Conservation (phyloP, 2,888 invertebrate genomes). For the Tricholauxania praeusta region DNA sequence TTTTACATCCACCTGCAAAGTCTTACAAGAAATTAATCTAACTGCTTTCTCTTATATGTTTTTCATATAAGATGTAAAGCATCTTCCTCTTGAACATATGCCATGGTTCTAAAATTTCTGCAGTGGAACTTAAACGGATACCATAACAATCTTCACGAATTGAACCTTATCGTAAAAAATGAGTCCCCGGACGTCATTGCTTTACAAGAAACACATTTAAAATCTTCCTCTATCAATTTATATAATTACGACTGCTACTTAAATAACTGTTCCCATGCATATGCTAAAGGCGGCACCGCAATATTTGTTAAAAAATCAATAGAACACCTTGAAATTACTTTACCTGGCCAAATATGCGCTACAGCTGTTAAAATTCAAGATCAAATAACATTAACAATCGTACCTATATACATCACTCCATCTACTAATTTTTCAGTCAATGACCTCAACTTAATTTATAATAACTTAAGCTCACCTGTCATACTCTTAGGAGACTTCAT, state of each 20-base stretch:
- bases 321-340: too few relatives aligned
- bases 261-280: neutral
- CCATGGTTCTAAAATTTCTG: constrained; percentile 8
- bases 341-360: too few relatives aligned
- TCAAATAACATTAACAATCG: neutral
- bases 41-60: too few relatives aligned
- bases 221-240: too few relatives aligned
- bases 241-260: neutral
- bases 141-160: constrained; percentile 7
- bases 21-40: too few relatives aligned
- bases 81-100: too few relatives aligned
- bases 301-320: too few relatives aligned
- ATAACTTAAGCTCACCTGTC: neutral
- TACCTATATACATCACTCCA: constrained; percentile 1
- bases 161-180: constrained; percentile 2
- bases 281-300: too few relatives aligned
- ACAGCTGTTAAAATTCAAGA: neutral
- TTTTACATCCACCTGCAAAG: too few relatives aligned
- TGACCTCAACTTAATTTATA: neutral
- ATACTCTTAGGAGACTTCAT: constrained; percentile 9
- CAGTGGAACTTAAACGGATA: constrained; percentile 22
- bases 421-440: neutral
- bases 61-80: neutral
- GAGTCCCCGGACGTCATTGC: neutral
- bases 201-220: too few relatives aligned